Percentiles rank a stretch among this genome's conserved stretches.
Evolutionary conservation across 2,888 invertebrate species (phyloP).

Genomic region (Eudasyphora cyanicolor): DNA sequence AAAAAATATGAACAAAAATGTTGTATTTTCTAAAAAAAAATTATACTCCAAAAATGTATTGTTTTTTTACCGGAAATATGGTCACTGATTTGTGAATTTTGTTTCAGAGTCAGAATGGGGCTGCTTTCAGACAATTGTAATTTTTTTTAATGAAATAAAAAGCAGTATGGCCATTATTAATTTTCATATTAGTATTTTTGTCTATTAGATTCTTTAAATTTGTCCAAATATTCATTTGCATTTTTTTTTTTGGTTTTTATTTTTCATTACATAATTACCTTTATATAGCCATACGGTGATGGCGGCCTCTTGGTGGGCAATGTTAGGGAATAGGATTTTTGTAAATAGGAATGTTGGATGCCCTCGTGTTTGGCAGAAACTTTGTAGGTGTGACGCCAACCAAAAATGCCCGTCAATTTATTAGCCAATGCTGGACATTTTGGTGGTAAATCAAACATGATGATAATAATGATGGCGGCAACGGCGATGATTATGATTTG

Average conservation of each 20-base stretch:
- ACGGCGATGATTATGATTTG: no score
- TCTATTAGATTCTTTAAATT: neutral
- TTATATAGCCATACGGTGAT: constrained; percentile 73
- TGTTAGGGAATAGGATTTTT: constrained; percentile 80
- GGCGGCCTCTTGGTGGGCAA: constrained; percentile 77
- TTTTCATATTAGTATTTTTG: no score
- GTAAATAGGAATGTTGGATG: constrained; percentile 79
- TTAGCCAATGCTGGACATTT: constrained; percentile 89
- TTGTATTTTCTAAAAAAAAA: neutral
- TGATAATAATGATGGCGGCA: neutral
- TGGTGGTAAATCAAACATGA: constrained; percentile 84
- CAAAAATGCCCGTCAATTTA: constrained; percentile 88
- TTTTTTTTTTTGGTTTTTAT: neutral
- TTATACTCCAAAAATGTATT: constrained; percentile 22
- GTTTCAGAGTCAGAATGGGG: neutral
- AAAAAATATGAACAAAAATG: no score
- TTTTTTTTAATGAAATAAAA: constrained; percentile 2
- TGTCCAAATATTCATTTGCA: neutral
- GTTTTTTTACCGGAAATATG: constrained; percentile 52
- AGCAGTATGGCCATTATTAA: neutral
- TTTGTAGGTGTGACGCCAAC: constrained; percentile 90
- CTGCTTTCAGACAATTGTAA: neutral
- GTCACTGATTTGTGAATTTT: constrained; percentile 23
- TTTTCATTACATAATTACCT: constrained; percentile 72
- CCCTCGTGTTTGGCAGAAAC: constrained; percentile 88